Evolutionary conservation across 2,113 vertebrate genomes (phyloP).

Genomic region (Spheniscus mendiculus): DNA sequence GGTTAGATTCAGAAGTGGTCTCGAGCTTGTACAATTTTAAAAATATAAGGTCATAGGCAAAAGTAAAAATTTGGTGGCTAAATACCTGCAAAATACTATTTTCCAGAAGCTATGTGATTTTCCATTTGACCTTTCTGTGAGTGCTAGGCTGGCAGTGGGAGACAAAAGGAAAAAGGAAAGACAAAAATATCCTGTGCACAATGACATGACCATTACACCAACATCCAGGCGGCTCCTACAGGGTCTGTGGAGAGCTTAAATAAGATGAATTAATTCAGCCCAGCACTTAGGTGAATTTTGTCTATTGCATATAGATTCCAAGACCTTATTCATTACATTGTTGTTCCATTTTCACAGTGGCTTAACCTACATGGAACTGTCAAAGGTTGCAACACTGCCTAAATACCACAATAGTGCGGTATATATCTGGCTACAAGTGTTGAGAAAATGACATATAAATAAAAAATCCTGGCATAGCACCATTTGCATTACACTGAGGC

Average conservation of each 20-base stretch:
- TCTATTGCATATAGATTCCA: neutral
- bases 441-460: neutral
- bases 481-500: neutral
- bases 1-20: neutral
- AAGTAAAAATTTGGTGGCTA: neutral
- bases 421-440: neutral
- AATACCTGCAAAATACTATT: neutral
- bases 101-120: neutral
- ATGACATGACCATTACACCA: neutral
- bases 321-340: neutral
- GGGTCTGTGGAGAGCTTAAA: neutral
- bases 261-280: neutral
- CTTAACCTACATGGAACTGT: neutral
- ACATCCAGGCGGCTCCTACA: accelerated
- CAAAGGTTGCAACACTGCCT: neutral
- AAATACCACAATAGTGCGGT: neutral
- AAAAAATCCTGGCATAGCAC: neutral
- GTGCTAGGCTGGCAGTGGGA: neutral
- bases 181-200: neutral
- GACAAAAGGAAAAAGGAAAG: neutral
- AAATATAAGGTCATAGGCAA: neutral
- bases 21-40: neutral
- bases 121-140: neutral
- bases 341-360: neutral
- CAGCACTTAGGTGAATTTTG: neutral